These are phyloP conservation scores for Platyscapa corneri DNA, from an alignment of 1,140 invertebrate genomes.

Conservation along the genomic window DNA sequence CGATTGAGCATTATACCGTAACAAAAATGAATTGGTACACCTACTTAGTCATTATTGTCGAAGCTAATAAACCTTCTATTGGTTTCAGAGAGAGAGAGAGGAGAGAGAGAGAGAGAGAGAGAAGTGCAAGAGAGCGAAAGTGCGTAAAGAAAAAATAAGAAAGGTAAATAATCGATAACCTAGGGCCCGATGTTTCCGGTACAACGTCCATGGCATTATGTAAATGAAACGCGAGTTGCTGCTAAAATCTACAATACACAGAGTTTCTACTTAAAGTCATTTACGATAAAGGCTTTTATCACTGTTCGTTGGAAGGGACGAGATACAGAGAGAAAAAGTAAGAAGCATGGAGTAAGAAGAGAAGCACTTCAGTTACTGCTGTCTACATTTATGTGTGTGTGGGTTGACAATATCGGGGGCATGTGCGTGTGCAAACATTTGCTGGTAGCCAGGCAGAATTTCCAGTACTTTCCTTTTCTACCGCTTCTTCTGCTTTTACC, in stretches of 20 bases:
- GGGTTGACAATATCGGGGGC: neutral
- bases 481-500: neutral
- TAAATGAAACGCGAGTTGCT: constrained; percentile 57
- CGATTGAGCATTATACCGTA: constrained; percentile 40
- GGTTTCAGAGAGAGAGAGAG: constrained; percentile 12
- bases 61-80: constrained; percentile 39
- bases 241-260: neutral
- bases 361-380: neutral
- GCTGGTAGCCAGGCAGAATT: neutral
- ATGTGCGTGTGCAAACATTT: neutral
- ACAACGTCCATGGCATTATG: constrained; percentile 55
- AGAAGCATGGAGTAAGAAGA: neutral
- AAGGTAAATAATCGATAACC: constrained; percentile 37
- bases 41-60: constrained; percentile 17
- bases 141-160: neutral
- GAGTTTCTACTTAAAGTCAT: constrained; percentile 28
- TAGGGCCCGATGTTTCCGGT: constrained; percentile 45
- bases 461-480: neutral
- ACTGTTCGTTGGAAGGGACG: neutral
- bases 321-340: constrained; percentile 6
- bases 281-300: neutral
- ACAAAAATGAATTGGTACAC: constrained; percentile 15
- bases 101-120: neutral
- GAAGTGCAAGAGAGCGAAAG: too few species aligned
- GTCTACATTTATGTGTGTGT: too few species aligned